Evolutionary conservation across 2,113 vertebrate genomes (phyloP).

Genomic region (Buteo buteo): DNA sequence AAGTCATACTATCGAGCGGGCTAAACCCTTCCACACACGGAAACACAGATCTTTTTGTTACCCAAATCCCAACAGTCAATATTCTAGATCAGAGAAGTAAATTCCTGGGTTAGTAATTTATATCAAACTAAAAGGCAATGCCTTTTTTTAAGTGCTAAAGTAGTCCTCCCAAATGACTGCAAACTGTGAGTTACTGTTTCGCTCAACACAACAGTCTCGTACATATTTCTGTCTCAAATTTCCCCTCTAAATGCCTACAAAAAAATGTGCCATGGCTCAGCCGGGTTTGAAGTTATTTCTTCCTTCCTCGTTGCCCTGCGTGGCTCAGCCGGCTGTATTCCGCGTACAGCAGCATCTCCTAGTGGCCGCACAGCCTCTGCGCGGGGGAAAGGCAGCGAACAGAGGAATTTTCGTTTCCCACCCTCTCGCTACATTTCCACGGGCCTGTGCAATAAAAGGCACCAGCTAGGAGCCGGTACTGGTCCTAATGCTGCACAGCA

Average conservation of each 20-base stretch:
- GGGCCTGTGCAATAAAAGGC: not conserved
- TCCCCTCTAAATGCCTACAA: not conserved
- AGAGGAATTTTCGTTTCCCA: not conserved
- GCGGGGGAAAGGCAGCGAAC: not conserved
- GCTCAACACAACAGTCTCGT: not conserved
- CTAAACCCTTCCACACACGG: not conserved
- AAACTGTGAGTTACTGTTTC: conserved; percentile 41
- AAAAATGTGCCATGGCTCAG: not conserved
- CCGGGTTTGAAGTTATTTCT: not conserved
- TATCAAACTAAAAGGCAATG: not conserved
- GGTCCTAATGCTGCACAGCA: not conserved
- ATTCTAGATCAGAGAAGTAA: not conserved
- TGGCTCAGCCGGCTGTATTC: not conserved
- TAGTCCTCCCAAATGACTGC: not conserved
- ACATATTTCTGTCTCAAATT: conserved; percentile 8
- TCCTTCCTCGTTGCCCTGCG: not conserved
- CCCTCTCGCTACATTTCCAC: fast-evolving
- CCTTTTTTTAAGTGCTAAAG: not conserved
- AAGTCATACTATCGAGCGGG: not conserved
- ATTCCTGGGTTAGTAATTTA: not conserved
- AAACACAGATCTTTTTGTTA: conserved; percentile 25
- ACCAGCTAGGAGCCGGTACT: not conserved
- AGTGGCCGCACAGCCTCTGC: conserved; percentile 11
- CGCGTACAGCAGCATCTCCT: conserved; percentile 57
- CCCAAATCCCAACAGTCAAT: not conserved